Conservation (phyloP, 1,140 invertebrate genomes). For the Chionoecetes opilio region DNA sequence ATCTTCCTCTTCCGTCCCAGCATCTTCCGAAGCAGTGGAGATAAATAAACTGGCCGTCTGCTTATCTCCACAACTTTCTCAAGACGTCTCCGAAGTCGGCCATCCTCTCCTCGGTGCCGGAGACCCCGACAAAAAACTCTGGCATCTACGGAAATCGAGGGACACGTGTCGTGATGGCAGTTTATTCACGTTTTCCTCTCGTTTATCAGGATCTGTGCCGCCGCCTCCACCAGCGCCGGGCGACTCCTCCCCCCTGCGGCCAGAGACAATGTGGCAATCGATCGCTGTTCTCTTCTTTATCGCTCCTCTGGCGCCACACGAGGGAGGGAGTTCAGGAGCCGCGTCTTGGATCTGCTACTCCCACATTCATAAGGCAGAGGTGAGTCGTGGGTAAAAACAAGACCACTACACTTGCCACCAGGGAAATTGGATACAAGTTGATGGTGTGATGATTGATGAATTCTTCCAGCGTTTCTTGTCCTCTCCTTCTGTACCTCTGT, state of each 20-base stretch:
- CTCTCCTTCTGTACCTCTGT: background rate
- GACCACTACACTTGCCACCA: no score
- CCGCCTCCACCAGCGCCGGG: background rate
- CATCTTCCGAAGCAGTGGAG: constrained; percentile 47
- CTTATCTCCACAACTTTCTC: constrained; percentile 77
- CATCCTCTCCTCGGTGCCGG: constrained; percentile 55
- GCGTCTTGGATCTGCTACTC: background rate
- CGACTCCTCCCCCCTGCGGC: background rate
- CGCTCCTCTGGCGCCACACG: background rate
- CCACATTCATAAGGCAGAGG: no score
- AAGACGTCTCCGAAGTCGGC: constrained; percentile 72
- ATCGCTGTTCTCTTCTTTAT: constrained; percentile 21
- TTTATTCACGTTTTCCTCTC: constrained; percentile 47
- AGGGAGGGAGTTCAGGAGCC: no score
- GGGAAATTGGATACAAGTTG: no score
- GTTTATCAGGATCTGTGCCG: constrained; percentile 44
- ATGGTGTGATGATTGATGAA: background rate
- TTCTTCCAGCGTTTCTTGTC: background rate
- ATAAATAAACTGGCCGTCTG: constrained; percentile 78
- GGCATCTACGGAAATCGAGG: constrained; percentile 39
- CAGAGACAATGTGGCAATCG: constrained; percentile 4
- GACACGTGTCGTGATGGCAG: constrained; percentile 40
- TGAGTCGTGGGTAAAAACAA: no score
- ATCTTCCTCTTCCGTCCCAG: constrained; percentile 31
- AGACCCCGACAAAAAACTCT: constrained; percentile 4